These are phyloP conservation scores for Salarias fasciatus DNA, from an alignment of 2,797 vertebrate species.

Conservation along the genomic window DNA sequence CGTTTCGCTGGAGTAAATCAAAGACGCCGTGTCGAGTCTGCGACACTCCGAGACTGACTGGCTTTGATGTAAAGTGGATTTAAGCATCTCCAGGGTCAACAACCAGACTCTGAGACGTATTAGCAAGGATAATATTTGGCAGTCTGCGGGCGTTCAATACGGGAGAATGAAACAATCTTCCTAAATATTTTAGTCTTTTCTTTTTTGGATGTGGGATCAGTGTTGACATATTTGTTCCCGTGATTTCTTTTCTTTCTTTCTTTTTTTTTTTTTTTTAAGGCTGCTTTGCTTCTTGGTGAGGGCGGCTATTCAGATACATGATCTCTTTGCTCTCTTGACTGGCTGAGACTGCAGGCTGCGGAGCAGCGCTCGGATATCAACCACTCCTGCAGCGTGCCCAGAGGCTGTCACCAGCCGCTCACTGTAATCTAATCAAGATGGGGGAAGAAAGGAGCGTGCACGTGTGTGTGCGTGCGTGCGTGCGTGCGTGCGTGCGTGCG, in stretches of 20 bases:
- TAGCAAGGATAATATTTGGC: constrained; percentile 15
- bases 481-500: constrained; percentile 21
- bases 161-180: constrained; percentile 26
- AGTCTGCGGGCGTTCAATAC: constrained; percentile 1
- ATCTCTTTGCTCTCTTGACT: constrained; percentile 74
- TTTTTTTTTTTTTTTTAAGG: constrained; percentile 48
- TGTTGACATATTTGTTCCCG: constrained; percentile 69
- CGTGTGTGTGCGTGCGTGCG: constrained; percentile 28
- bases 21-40: constrained; percentile 22
- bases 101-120: constrained; percentile 27
- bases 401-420: constrained; percentile 82
- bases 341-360: constrained; percentile 63
- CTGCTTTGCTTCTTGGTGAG: constrained; percentile 53
- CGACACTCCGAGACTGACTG: constrained; percentile 16
- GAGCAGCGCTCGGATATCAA: constrained; percentile 80
- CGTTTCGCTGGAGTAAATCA: constrained; percentile 25
- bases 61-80: constrained; percentile 62
- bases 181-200: constrained; percentile 31
- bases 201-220: constrained; percentile 32
- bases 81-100: constrained; percentile 38
- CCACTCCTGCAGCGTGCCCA: constrained; percentile 77
- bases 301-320: constrained; percentile 72
- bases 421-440: constrained; percentile 85
- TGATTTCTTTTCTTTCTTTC: too few species aligned
- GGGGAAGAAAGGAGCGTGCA: constrained; percentile 58